Conservation (phyloP, 2,888 invertebrate genomes). For the Ophonus ardosiacus region DNA sequence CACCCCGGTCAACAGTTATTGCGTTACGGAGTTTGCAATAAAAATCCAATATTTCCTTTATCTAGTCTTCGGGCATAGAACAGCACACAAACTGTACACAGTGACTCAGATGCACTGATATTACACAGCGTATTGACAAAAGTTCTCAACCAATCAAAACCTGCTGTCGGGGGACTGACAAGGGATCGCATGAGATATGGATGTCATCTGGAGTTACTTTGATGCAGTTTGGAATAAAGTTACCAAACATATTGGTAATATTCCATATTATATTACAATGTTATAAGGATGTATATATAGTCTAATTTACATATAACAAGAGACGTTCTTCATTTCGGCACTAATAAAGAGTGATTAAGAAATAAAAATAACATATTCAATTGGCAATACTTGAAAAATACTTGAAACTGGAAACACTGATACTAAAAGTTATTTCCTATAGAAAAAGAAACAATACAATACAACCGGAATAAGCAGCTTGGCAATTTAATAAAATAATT, state of each 20-base stretch:
- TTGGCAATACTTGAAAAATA: too few relatives aligned
- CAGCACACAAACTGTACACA: conserved; percentile 12
- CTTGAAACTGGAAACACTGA: too few relatives aligned
- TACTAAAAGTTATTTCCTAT: too few relatives aligned
- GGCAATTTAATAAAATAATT: too few relatives aligned
- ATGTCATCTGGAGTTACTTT: not conserved
- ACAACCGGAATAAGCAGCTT: too few relatives aligned
- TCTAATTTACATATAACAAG: too few relatives aligned
- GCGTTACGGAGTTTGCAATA: conserved; percentile 53
- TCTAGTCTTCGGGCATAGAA: conserved; percentile 33
- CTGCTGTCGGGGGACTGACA: conserved; percentile 27
- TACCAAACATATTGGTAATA: not conserved
- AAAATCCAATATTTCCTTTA: conserved; percentile 61
- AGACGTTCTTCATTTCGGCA: too few relatives aligned
- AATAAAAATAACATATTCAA: too few relatives aligned
- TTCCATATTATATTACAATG: not conserved
- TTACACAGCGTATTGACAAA: conserved; percentile 58
- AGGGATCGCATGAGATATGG: not conserved
- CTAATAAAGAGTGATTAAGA: too few relatives aligned
- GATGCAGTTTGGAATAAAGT: not conserved
- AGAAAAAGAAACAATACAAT: too few relatives aligned
- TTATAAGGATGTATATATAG: not conserved
- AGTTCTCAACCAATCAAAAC: conserved; percentile 57
- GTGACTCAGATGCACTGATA: conserved; percentile 52
- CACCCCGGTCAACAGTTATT: conserved; percentile 44